Evolutionary conservation across 2,797 vertebrate genomes (phyloP), one percentile per base, ranked within the genome.

Genomic region (Gallinago stenura): DNA sequence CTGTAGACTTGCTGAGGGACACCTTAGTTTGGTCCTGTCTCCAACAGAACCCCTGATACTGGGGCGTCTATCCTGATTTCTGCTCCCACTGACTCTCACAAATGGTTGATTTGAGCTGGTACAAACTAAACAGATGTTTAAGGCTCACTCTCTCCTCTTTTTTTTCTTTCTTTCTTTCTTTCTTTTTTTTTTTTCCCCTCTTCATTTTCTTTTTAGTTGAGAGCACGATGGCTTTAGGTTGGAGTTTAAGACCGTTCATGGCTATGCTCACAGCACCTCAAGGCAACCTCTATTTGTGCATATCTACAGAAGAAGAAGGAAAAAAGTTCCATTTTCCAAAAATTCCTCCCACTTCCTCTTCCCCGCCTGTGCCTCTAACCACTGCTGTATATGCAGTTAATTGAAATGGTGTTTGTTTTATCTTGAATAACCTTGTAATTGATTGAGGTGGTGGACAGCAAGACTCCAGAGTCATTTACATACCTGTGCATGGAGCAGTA

Each of bases 361-460:
- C 92, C 95, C 95, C 90, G 79, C 78, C 94, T 95, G 97, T 95
- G 94, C 92, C 89, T 91, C 96, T 95, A 96, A 94, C 87, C 80
- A 19, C 91, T 78, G 79, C 71, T 88, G 83, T 90, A 83, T 90
- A 58, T 72, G 84, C 84, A 97, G 87, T 91, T 95, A 96, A 97
- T 93, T 95, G 95, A 97, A 97, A 95, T 94, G 62, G 57, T 95
- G 94, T 97, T 98, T 98, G 93, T 83, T 98, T 97, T 96, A 92
- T 98, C 89, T 97, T 95, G 95, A 95, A 94, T 95, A 97, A 97
- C 72, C 75, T 87, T 91, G 68, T 95, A 95, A 96, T 94, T 96
- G 91, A 96, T 92, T 87, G 95, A 95, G 92, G 90, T 88, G n/a
- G 78, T 90, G 91, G 95, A 96, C 95, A 97, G 93, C 77, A 41